phyloP scores from a whole-genome alignment of 2,888 invertebrate genomes.

The Allophyes oxyacanthae region DNA sequence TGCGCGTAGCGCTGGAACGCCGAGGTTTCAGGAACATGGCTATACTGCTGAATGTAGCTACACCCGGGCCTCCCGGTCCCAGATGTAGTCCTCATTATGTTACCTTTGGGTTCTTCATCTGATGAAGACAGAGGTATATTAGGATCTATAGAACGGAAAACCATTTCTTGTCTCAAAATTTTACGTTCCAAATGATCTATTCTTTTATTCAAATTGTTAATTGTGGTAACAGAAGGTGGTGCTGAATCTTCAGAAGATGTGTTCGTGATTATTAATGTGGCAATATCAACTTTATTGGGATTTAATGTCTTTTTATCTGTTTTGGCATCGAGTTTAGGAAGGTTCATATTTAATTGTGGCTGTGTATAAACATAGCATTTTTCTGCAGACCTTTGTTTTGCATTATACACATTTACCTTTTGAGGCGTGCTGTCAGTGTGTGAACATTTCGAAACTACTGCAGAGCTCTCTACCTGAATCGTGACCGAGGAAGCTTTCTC shows the following conservation, averaged over 20 bases:
- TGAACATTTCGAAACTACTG: constrained; percentile 65
- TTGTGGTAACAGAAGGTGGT: constrained; percentile 56
- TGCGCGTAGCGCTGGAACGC: constrained; percentile 82
- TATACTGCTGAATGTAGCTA: constrained; percentile 84
- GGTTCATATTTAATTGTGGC: constrained; percentile 72
- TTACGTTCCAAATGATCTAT: constrained; percentile 78
- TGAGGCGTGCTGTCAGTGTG: constrained; percentile 52
- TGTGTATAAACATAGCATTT: constrained; percentile 77
- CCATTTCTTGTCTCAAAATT: constrained; percentile 80
- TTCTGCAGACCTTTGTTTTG: constrained; percentile 67
- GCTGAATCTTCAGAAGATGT: constrained; percentile 69
- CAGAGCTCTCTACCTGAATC: constrained; percentile 63
- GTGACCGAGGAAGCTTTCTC: constrained; percentile 62
- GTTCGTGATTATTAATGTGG: constrained; percentile 71
- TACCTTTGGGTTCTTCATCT: constrained; percentile 73
- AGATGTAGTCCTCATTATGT: constrained; percentile 64
- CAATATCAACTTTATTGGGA: constrained; percentile 72
- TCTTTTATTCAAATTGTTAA: constrained; percentile 72
- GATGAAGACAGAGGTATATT: constrained; percentile 75
- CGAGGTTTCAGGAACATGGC: constrained; percentile 82
- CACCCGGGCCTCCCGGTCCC: constrained; percentile 72
- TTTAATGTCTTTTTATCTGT: constrained; percentile 59
- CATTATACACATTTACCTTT: constrained; percentile 62
- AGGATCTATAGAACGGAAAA: constrained; percentile 76
- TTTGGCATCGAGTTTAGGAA: constrained; percentile 68